phyloP scores from a whole-genome alignment of 2,113 vertebrate genomes.

The Gymnocephalus cernua region DNA sequence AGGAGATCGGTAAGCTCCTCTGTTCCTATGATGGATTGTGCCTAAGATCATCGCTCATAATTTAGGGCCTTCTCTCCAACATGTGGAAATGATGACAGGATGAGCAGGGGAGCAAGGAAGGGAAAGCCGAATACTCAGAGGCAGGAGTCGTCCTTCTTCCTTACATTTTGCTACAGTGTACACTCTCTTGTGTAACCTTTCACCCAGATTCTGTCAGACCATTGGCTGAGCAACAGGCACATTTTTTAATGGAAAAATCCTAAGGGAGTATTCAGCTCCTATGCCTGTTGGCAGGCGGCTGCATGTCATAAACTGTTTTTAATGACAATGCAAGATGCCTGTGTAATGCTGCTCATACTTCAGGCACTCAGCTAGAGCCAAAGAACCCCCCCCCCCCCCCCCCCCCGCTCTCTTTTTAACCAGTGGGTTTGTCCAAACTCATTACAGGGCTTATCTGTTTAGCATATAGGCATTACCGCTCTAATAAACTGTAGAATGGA shows the following conservation, averaged over 20 bases:
- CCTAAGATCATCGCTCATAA: conserved; percentile 57
- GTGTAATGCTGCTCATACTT: conserved; percentile 59
- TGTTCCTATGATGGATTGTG: conserved; percentile 70
- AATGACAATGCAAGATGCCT: conserved; percentile 81
- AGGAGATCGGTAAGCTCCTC: conserved; percentile 66
- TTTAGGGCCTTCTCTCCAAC: conserved; percentile 51
- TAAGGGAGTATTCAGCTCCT: conserved; percentile 51
- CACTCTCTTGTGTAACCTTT: conserved; percentile 72
- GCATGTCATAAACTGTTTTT: conserved; percentile 74
- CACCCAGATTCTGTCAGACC: conserved; percentile 72
- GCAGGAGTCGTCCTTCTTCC: conserved; percentile 9
- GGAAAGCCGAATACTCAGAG: conserved; percentile 20
- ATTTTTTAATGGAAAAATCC: conserved; percentile 73
- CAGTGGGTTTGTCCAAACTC: conserved; percentile 46
- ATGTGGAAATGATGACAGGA: conserved; percentile 54
- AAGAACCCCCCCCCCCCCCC: background rate
- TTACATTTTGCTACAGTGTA: conserved; percentile 37
- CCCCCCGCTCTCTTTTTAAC: conserved; percentile 1
- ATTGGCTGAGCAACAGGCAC: conserved; percentile 53
- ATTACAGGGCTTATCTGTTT: conserved; percentile 60
- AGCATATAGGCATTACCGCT: conserved; percentile 39
- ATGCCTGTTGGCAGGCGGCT: conserved; percentile 67
- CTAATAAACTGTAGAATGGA: conserved; percentile 53
- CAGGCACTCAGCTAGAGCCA: conserved; percentile 28
- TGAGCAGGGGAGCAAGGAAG: conserved; percentile 1